Evolutionary conservation across 2,888 invertebrate species (phyloP).

Genomic region (Autographa gamma): DNA sequence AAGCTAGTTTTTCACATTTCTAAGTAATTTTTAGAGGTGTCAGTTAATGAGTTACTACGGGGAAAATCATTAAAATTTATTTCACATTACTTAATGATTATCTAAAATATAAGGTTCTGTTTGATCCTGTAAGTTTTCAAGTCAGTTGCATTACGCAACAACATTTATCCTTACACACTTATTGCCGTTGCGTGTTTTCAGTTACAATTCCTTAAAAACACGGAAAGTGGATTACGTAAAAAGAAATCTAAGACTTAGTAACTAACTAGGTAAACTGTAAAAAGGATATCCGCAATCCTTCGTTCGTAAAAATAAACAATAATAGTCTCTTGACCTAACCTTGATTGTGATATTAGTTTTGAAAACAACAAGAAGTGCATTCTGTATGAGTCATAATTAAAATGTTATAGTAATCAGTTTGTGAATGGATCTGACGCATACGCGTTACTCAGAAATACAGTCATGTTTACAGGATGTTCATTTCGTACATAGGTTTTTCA

Average conservation of each 20-base stretch:
- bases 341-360: constrained; percentile 32
- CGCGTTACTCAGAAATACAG: not conserved
- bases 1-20: no score
- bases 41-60: no score
- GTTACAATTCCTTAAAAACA: not conserved
- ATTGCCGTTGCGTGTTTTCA: not conserved
- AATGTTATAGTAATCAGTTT: not conserved
- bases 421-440: not conserved
- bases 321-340: constrained; percentile 21
- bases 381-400: constrained; percentile 24
- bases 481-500: no score
- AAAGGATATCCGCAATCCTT: constrained; percentile 50
- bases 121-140: no score
- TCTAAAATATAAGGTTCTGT: no score
- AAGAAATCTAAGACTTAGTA: constrained; percentile 8
- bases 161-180: not conserved
- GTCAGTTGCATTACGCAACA: no score
- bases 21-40: no score
- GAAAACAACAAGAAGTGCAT: constrained; percentile 34
- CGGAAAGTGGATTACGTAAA: not conserved
- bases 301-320: constrained; percentile 23
- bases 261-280: constrained; percentile 22
- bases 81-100: no score
- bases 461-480: not conserved
- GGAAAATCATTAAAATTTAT: no score